Conservation (phyloP, 2,888 invertebrate genomes). For the Abscondita cerata region DNA sequence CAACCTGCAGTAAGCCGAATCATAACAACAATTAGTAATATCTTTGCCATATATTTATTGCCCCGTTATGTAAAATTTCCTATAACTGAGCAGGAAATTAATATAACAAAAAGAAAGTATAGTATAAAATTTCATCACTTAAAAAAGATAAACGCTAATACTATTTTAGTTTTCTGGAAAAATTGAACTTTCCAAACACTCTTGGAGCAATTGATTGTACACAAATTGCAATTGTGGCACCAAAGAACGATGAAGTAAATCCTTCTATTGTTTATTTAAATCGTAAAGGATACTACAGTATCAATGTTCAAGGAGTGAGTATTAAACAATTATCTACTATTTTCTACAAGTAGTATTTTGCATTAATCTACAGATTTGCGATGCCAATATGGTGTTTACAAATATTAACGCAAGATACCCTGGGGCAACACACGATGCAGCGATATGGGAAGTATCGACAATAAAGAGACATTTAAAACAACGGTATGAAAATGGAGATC, state of each 20-base stretch:
- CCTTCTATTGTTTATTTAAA: slow-evolving; percentile 17
- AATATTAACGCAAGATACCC: slow-evolving; percentile 23
- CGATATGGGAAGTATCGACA: slow-evolving; percentile 18
- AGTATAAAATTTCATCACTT: not conserved
- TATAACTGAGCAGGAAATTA: not conserved
- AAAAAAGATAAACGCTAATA: too few relatives aligned
- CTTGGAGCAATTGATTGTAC: slow-evolving; percentile 19
- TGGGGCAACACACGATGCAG: slow-evolving; percentile 23
- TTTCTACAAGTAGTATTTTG: not conserved
- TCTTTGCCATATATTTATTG: slow-evolving; percentile 16
- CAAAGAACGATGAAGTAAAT: not conserved
- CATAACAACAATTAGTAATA: not conserved
- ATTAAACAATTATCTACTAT: not conserved
- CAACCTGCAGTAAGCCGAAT: slow-evolving; percentile 7
- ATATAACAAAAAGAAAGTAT: not conserved
- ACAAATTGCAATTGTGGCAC: slow-evolving; percentile 17
- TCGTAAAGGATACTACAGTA: slow-evolving; percentile 18
- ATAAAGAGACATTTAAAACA: slow-evolving; percentile 4
- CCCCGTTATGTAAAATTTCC: slow-evolving; percentile 11
- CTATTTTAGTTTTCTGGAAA: too few relatives aligned
- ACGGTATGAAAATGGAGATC: slow-evolving; percentile 7
- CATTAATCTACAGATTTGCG: too few relatives aligned
- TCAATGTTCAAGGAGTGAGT: slow-evolving; percentile 18
- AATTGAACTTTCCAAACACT: slow-evolving; percentile 11
- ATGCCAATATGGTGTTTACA: slow-evolving; percentile 15